These are phyloP conservation scores for Bactericera cockerelli DNA, from an alignment of 1,140 invertebrate species.

Conservation along the genomic window DNA sequence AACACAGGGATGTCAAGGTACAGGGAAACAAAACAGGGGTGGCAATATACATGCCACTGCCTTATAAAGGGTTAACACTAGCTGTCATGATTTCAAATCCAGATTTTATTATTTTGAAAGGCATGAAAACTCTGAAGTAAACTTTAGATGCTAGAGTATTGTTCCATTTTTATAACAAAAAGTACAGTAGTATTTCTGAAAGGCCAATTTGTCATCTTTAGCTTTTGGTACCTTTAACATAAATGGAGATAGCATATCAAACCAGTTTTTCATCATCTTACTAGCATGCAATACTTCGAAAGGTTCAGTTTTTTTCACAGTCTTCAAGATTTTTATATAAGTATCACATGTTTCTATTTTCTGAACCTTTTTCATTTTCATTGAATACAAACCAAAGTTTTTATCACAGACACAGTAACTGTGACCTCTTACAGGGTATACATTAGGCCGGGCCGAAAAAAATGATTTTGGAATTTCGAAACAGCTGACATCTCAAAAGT, in stretches of 20 bases:
- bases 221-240: conserved; percentile 12
- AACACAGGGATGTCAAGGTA: too few species aligned
- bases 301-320: neutral
- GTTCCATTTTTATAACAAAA: too few species aligned
- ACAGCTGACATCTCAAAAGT: too few species aligned
- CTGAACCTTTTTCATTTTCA: conserved; percentile 19
- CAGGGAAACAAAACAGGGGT: too few species aligned
- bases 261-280: conserved; percentile 11
- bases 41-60: too few species aligned
- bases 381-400: conserved; percentile 22
- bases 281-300: conserved; percentile 12
- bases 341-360: conserved; percentile 20
- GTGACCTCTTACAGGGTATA: conserved; percentile 18
- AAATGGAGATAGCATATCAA: neutral
- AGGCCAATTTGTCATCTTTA: conserved; percentile 10
- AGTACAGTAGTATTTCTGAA: conserved; percentile 15
- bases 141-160: too few species aligned
- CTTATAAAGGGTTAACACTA: too few species aligned
- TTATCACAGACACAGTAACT: conserved; percentile 21
- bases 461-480: too few species aligned
- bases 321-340: conserved; percentile 21
- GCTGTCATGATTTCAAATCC: too few species aligned
- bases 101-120: too few species aligned
- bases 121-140: too few species aligned
- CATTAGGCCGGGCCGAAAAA: too few species aligned